A percentile compares a stretch with the other conserved stretches of the same genome.
Evolutionary conservation across 2,113 vertebrate genomes (phyloP).

Genomic region (Crypturellus undulatus): DNA sequence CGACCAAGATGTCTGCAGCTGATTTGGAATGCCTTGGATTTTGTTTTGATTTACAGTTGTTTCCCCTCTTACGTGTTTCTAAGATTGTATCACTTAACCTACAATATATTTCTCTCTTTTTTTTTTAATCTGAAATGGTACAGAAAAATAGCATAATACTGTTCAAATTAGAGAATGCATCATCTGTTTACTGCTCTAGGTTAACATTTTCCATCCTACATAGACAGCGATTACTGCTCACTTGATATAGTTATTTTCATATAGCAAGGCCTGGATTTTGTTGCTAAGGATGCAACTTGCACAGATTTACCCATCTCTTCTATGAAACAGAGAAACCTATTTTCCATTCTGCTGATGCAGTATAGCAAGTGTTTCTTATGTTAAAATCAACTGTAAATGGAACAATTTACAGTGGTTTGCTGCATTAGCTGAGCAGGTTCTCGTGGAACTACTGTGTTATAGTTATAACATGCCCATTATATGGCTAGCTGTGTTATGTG

Average conservation of each 20-base stretch:
- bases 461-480: rapidly evolving
- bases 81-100: background rate
- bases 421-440: background rate
- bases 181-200: background rate
- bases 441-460: background rate
- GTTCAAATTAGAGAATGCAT: background rate
- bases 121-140: background rate
- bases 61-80: background rate
- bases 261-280: background rate
- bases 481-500: background rate
- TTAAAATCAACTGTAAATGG: background rate
- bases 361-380: background rate
- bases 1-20: background rate
- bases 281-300: background rate
- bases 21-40: no score
- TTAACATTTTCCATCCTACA: background rate
- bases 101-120: background rate
- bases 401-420: background rate
- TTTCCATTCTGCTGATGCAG: background rate
- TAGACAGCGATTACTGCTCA: rapidly evolving
- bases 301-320: background rate
- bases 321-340: background rate
- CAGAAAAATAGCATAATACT: background rate
- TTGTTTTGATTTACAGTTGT: background rate
- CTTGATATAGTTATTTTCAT: background rate